phyloP scores from a whole-genome alignment of 2,113 vertebrate genomes.

The Chloroceryle aenea region DNA sequence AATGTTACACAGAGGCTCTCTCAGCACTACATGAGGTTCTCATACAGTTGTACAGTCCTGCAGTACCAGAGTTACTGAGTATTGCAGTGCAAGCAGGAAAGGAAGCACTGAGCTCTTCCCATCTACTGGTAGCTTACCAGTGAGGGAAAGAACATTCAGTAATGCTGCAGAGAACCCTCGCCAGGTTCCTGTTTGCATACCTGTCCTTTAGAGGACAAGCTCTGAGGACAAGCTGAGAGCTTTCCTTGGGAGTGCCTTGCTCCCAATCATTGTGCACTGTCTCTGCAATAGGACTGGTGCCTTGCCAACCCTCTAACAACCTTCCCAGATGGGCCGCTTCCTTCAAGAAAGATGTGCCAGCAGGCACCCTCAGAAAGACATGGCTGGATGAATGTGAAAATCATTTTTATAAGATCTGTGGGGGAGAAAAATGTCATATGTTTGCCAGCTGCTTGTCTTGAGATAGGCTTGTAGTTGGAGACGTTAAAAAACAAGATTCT shows the following conservation, averaged over 20 bases:
- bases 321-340: background rate
- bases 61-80: background rate
- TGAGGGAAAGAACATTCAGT: background rate
- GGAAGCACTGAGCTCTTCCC: background rate
- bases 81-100: background rate
- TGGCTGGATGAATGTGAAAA: conserved; percentile 28
- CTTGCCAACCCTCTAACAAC: background rate
- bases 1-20: conserved; percentile 39
- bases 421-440: background rate
- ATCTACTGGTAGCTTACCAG: background rate
- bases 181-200: background rate
- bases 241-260: background rate
- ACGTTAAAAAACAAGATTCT: background rate
- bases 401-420: background rate
- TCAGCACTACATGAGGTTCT: background rate
- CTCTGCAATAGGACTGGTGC: background rate
- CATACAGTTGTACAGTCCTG: background rate
- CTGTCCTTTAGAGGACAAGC: background rate
- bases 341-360: conserved; percentile 6
- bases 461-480: background rate
- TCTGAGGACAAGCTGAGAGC: background rate
- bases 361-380: conserved; percentile 21
- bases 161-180: background rate
- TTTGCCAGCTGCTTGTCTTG: conserved; percentile 36
- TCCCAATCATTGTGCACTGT: background rate